Evolutionary conservation across 1,140 invertebrate genomes (phyloP).

Genomic region (Drosophila orena): DNA sequence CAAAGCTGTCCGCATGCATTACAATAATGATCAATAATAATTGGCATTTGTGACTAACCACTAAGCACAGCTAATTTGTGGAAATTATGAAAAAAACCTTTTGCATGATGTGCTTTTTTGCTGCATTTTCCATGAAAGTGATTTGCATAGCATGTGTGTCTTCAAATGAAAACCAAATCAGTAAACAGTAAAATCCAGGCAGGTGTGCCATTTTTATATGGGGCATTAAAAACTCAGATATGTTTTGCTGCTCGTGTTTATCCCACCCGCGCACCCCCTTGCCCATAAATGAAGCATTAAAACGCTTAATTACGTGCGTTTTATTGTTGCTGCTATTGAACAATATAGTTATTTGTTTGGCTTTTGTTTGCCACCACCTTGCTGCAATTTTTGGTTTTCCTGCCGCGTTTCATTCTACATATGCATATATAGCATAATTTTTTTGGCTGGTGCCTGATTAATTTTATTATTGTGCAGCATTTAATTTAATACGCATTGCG

Average conservation of each 20-base stretch:
- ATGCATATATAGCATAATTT: conserved; percentile 10
- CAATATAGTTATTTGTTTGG: conserved; percentile 40
- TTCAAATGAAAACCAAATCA: neutral
- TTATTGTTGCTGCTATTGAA: conserved; percentile 25
- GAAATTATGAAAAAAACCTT: too few species aligned
- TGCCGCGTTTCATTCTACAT: conserved; percentile 7
- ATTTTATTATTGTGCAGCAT: conserved; percentile 79
- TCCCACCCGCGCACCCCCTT: neutral
- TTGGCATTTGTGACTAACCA: conserved; percentile 17
- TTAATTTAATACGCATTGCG: conserved; percentile 80
- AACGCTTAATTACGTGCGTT: conserved; percentile 47
- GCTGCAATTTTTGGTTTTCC: conserved; percentile 35
- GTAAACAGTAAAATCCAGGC: neutral
- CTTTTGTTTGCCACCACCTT: conserved; percentile 27
- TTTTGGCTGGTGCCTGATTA: conserved; percentile 64
- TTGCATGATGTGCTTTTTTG: too few species aligned
- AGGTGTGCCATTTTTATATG: neutral
- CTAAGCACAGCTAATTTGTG: neutral
- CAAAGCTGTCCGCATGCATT: conserved; percentile 28
- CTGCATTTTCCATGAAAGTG: too few species aligned
- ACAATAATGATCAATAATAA: conserved; percentile 52
- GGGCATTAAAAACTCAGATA: conserved; percentile 19
- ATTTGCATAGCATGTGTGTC: neutral
- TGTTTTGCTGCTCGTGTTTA: neutral
- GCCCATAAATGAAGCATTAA: conserved; percentile 38